Evolutionary conservation across 2,888 invertebrate species (phyloP).

Genomic region (Campoletis raptor): DNA sequence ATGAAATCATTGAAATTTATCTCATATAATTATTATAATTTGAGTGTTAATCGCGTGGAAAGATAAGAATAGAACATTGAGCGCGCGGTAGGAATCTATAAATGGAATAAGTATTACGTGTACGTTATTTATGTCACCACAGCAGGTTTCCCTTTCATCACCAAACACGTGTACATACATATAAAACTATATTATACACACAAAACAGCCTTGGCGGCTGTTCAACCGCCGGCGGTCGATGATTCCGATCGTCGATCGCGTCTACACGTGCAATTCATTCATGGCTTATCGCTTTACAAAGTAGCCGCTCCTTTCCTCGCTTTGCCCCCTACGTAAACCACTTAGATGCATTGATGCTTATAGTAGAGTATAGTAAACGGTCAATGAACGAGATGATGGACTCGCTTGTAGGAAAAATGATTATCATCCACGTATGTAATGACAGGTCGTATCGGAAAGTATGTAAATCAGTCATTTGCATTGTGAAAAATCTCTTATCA

Average conservation of each 20-base stretch:
- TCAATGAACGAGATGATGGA: conserved; percentile 41
- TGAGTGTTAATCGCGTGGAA: conserved; percentile 1
- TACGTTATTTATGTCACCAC: conserved; percentile 75
- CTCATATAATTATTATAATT: neutral
- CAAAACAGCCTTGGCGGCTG: conserved; percentile 46
- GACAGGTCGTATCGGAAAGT: neutral
- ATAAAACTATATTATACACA: conserved; percentile 14
- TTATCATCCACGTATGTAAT: conserved; percentile 6
- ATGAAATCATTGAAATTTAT: neutral
- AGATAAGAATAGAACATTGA: conserved; percentile 28
- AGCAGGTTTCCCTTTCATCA: conserved; percentile 75
- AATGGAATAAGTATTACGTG: conserved; percentile 48
- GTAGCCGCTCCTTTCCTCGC: conserved; percentile 40
- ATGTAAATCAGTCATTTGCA: conserved; percentile 17
- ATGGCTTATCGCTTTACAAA: conserved; percentile 75
- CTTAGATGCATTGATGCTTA: conserved; percentile 4
- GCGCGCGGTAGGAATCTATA: conserved; percentile 8
- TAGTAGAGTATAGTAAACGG: conserved; percentile 7
- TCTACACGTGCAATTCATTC: conserved; percentile 73
- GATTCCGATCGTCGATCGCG: conserved; percentile 76
- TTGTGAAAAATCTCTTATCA: conserved; percentile 22
- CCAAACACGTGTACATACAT: conserved; percentile 26
- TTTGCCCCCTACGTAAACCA: conserved; percentile 9
- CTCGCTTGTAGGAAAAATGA: conserved; percentile 20
- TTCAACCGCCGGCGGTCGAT: conserved; percentile 71